Evolutionary conservation across 2,797 vertebrate species (phyloP), one percentile per base, ranked within the genome.

Genomic region (Apogon talboti): DNA sequence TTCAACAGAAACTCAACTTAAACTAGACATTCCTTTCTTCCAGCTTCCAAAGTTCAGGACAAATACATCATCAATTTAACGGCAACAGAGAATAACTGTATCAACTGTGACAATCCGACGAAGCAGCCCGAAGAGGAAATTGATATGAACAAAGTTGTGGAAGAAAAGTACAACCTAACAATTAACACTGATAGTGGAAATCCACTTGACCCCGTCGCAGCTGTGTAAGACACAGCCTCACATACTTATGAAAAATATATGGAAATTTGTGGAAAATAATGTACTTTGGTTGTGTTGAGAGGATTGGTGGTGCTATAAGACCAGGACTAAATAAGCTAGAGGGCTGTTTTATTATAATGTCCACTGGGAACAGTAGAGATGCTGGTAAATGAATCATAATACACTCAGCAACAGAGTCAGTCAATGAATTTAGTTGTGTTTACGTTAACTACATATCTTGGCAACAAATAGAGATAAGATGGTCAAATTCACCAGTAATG

Each of bases 151-250:
- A 11, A 14, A 53, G 9, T 12, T 1, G 6, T 47, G 1, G 33
- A 35, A 35, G 8, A 12, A 11, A 0, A 0, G 0, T 0, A 50
- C 4, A 4, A 57, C 9, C 0, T 0, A 0, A 0, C 0, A 1
- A 0, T 46, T 5, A 0, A 0, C 0, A 0, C 0, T 16, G 0
- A 1, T 1, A 1, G 4, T 0, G 49, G 0, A 33, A 16, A 0
- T 21, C 0, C 10, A 14, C 0, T 78, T 0, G 0, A 18, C 2
- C 0, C 82, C 12, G 0, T 1, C 4, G 1, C 7, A 48, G 86
- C 87, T 49, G 35, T 0, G 89, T 90, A 88, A 86, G 88, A 61
- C 9, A 1, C 37, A 9, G 7, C 11, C 19, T 1, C 7, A 11
- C 30, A 0, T 7, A 43, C 24, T 13, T 7, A 41, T 11, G 13